Conservation (phyloP, 2,797 vertebrate genomes). For the Chaenodraco wilsoni region DNA sequence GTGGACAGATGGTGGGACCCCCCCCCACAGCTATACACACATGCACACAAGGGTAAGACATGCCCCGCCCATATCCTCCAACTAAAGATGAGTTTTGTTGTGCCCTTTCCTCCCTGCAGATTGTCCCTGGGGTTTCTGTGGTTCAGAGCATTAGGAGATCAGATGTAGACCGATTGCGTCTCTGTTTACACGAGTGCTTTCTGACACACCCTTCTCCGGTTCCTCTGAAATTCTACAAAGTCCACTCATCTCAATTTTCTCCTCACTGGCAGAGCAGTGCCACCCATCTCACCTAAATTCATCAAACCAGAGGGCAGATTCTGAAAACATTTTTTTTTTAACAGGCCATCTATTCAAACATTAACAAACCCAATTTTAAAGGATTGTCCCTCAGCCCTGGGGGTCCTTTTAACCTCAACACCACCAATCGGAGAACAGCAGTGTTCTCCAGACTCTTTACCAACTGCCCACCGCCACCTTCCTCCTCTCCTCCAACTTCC, state of each 20-base stretch:
- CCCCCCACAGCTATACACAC: slow-evolving; percentile 22
- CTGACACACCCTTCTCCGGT: slow-evolving; percentile 20
- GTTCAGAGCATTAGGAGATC: slow-evolving; percentile 37
- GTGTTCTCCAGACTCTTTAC: slow-evolving; percentile 18
- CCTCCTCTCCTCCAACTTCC: slow-evolving; percentile 18
- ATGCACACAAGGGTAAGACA: slow-evolving; percentile 15
- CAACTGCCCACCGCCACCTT: slow-evolving; percentile 23
- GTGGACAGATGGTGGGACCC: slow-evolving; percentile 56
- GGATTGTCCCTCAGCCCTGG: slow-evolving; percentile 37
- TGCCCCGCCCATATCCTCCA: slow-evolving; percentile 32
- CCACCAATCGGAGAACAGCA: slow-evolving; percentile 48
- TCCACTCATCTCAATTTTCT: slow-evolving; percentile 41
- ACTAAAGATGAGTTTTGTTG: slow-evolving; percentile 30
- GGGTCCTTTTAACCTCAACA: slow-evolving; percentile 47
- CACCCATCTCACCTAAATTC: slow-evolving; percentile 42
- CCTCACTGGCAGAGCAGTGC: slow-evolving; percentile 8
- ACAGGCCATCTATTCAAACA: slow-evolving; percentile 56
- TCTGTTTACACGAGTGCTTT: slow-evolving; percentile 39
- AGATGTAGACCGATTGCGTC: slow-evolving; percentile 23
- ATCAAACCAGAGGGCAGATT: slow-evolving; percentile 48
- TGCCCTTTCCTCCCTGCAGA: neutral
- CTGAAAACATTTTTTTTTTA: slow-evolving; percentile 50
- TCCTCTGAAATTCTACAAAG: slow-evolving; percentile 26
- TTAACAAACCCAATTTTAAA: slow-evolving; percentile 58
- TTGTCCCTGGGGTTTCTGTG: neutral